These are phyloP conservation scores for Anolis sagrei DNA, from an alignment of 2,113 vertebrate genomes.

Conservation along the genomic window DNA sequence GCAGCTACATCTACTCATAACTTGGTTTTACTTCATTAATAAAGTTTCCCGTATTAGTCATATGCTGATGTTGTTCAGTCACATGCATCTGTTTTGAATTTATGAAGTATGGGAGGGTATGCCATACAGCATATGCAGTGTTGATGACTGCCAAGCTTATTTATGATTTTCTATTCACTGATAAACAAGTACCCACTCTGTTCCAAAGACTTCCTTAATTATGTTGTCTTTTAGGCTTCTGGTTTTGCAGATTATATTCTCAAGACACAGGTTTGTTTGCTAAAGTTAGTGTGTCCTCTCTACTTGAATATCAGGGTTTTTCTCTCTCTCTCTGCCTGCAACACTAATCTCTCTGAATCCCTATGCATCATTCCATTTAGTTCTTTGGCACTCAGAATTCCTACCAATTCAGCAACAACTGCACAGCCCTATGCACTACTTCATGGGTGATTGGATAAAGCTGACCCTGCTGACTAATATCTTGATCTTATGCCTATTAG, in stretches of 20 bases:
- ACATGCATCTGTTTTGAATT: no score
- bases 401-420: constrained; percentile 57
- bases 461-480: constrained; percentile 47
- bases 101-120: no score
- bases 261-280: constrained; percentile 11
- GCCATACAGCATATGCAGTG: no score
- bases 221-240: constrained; percentile 1
- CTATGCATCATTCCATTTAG: constrained; percentile 50
- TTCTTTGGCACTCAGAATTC: constrained; percentile 43
- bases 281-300: constrained; percentile 26
- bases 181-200: constrained; percentile 26
- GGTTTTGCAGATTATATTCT: constrained; percentile 34
- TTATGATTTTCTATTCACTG: not conserved
- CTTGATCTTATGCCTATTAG: constrained; percentile 16
- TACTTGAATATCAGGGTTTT: constrained; percentile 58
- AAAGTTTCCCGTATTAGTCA: no score
- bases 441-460: constrained; percentile 60
- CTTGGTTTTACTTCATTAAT: no score
- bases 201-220: not conserved
- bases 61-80: no score
- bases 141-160: constrained; percentile 44
- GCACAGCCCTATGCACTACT: constrained; percentile 45
- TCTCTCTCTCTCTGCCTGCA: constrained; percentile 23
- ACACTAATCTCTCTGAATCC: constrained; percentile 64
- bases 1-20: no score